Base-by-base conservation (phyloP, 2,113 vertebrate species). In the Marcusenius ussheri region DNA sequence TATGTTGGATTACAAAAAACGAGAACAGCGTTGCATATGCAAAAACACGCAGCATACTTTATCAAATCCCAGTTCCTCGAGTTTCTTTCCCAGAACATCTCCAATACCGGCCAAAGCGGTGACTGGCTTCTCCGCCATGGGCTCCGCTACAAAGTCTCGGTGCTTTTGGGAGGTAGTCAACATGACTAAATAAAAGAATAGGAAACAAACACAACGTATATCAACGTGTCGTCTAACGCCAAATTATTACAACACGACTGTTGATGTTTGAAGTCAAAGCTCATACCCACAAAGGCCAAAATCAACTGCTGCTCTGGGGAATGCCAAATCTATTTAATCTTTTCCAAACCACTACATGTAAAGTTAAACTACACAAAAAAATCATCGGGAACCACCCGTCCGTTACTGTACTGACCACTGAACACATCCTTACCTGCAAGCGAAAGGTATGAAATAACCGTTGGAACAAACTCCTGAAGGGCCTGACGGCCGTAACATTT, bases 161-260 rank as follows among this genome's bases (percentile, higher is more conserved):
- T 96, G 96, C 66, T 96, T 96, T 93, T 95, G 94, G 5, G 95
- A 94, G 1, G 95, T 95, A 77, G 92, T 92, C 1, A 93, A 95
- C 95, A 95, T 96, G 47, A 87, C 24, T 39, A 42, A 56, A 42
- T 24, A 74, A 19, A 62, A 39, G 8, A 49, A n/a, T 0, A 58
- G 19, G 39, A 88, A 19, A 42, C 21, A n/a, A 31, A 13, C 10
- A 62, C 35, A 45, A 31, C 3, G 0, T n/a, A 6, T 77, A 39
- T 77, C n/a, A 39, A 9, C 17, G 27, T 39, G 7, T 9, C 45
- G 7, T 13, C 62, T 31, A 46, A 47, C 11, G 13, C 35, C 35
- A 42, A 19, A 27, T 86, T 9, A 49, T n/a, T 50, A 27, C 47
- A 27, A 86, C 24, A 15, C 24, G 24, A 13, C 46, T 24, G 42